Evolutionary conservation across 1,140 invertebrate species (phyloP), one percentile per base, ranked within the genome.

Genomic region (Drosophila ironensis): DNA sequence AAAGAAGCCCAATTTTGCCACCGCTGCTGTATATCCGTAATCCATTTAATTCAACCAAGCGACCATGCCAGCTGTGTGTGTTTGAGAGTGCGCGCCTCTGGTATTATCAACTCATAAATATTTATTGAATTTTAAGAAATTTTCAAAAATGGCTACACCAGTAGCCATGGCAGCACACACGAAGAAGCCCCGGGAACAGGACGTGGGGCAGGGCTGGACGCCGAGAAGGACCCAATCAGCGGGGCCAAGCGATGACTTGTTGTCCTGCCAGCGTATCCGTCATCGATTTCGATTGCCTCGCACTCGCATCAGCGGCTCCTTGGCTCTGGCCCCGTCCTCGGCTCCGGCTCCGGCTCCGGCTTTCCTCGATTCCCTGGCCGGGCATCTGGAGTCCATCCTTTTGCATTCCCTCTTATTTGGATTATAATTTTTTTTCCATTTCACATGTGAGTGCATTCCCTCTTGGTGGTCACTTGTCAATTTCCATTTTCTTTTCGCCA

Each of bases 41-140:
- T 82, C 78, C 75, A 82, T 82, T 82, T 82, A 82, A 82, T 82
- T 84, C 78, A 77, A 61, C 78, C 77, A 72, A 76, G 77, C 77
- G 73, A 64, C 56, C 64, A 51, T 59, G 63, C 51, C 69, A 73
- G 59, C 54, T 68, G 59, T 52, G 45, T 53, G 46, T 64, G 48
- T 61, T 52, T 41, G 47, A 59, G 41, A 41, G 64, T 27, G 45
- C 30, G 33, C 50, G 45, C 51, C 60, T 75, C 45, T 71, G 74
- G 80, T 68, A 86, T 86, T 86, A 86, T 86, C 72, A 87, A 87
- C 81, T 87, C 81, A 87, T 87, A 87, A 87, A 87, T 87, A 87
- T 87, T 87, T 87, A 87, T 87, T 87, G 81, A 87, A 87, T 87
- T 87, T 87, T 87, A 87, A 87, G 81, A 87, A 87, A 78, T 87